Evolutionary conservation across 2,797 vertebrate genomes (phyloP).

Genomic region (Stomatorhinus walkeri): DNA sequence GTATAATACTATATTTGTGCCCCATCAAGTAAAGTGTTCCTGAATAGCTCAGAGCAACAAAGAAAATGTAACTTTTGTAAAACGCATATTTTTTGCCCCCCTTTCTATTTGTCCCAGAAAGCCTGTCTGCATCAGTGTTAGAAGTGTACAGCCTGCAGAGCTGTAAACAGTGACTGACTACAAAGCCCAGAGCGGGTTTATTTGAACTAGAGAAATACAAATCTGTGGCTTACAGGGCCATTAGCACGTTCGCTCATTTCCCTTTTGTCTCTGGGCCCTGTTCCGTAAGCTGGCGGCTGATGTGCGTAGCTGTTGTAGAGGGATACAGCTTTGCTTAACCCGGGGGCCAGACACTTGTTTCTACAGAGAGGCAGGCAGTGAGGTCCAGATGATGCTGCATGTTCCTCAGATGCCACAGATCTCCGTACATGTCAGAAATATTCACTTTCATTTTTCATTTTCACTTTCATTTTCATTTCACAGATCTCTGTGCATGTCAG

Average conservation of each 20-base stretch:
- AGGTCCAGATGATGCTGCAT: neutral
- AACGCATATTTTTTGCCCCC: neutral
- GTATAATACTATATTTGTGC: neutral
- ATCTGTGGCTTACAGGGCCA: neutral
- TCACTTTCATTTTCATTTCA: neutral
- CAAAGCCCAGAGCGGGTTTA: neutral
- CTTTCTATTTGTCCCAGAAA: neutral
- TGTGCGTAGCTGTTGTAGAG: neutral
- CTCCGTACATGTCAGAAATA: neutral
- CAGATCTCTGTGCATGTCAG: neutral
- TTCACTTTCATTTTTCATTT: neutral
- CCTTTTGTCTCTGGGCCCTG: neutral
- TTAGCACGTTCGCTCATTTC: neutral
- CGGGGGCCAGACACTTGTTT: neutral
- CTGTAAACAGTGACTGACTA: neutral
- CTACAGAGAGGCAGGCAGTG: neutral
- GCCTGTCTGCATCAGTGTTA: neutral
- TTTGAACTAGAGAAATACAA: neutral
- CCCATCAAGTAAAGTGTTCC: neutral
- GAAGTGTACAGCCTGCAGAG: neutral
- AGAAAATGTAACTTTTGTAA: neutral
- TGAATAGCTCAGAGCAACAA: neutral
- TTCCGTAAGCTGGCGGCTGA: neutral
- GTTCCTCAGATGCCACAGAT: neutral
- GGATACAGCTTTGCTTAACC: neutral